Conservation (phyloP, 2,888 invertebrate genomes). For the Junonia oenone region DNA sequence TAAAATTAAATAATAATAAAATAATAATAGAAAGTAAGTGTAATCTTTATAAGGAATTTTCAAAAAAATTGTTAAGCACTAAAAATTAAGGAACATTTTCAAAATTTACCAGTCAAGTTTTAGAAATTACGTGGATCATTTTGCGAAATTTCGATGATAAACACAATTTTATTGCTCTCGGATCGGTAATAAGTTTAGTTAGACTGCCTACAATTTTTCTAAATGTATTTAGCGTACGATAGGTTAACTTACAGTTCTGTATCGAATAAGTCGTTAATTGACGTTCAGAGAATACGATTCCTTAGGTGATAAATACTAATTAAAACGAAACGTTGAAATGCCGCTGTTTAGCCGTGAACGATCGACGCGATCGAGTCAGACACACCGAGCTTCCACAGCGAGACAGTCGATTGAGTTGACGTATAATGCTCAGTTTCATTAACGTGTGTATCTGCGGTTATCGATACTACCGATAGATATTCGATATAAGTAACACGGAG, state of each 20-base stretch:
- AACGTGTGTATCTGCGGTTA: too few relatives aligned
- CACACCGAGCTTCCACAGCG: slow-evolving; percentile 24
- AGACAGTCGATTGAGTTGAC: slow-evolving; percentile 37
- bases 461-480: too few relatives aligned
- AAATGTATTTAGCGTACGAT: slow-evolving; percentile 60
- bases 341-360: slow-evolving; percentile 1
- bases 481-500: too few relatives aligned
- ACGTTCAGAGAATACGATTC: slow-evolving; percentile 11
- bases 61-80: background rate
- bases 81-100: background rate
- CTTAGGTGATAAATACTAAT: slow-evolving; percentile 7
- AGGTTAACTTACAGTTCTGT: slow-evolving; percentile 46
- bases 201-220: slow-evolving; percentile 57
- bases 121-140: slow-evolving; percentile 29
- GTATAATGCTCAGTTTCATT: too few relatives aligned
- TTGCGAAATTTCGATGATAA: slow-evolving; percentile 32
- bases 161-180: slow-evolving; percentile 49
- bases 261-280: slow-evolving; percentile 24
- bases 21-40: background rate
- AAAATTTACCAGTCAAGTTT: slow-evolving; percentile 15
- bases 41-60: background rate
- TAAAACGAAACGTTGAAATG: background rate
- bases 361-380: slow-evolving; percentile 12
- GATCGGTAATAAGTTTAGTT: slow-evolving; percentile 59
- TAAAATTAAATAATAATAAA: background rate